phyloP scores from a whole-genome alignment of 2,888 invertebrate genomes.

The Crocallis elinguaria region DNA sequence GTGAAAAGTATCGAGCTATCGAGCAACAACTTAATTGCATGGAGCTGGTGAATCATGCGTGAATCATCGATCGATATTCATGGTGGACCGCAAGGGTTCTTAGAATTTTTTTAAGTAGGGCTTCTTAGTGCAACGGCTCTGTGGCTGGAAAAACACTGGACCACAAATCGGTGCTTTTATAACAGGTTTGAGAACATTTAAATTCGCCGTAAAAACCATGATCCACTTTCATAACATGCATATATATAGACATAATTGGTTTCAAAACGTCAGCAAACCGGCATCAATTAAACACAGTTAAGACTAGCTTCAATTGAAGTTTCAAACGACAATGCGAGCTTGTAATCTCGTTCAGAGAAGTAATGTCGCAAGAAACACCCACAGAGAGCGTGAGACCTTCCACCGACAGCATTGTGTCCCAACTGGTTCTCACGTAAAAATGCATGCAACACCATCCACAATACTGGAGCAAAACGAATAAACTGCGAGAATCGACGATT shows the following conservation, averaged over 20 bases:
- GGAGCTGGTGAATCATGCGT: constrained; percentile 47
- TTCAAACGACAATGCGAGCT: constrained; percentile 47
- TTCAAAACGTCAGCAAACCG: constrained; percentile 41
- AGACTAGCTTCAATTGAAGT: constrained; percentile 45
- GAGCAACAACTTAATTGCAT: constrained; percentile 33
- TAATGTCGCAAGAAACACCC: constrained; percentile 73
- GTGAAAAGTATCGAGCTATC: constrained; percentile 37
- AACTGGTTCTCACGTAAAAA: constrained; percentile 70
- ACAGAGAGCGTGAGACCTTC: constrained; percentile 72
- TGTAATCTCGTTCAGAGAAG: constrained; percentile 47
- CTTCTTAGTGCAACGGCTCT: constrained; percentile 37
- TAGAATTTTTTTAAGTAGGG: constrained; percentile 44
- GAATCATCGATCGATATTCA: constrained; percentile 55
- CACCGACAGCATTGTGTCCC: constrained; percentile 62
- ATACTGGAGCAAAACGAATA: constrained; percentile 65
- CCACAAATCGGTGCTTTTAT: constrained; percentile 23
- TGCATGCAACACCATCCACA: constrained; percentile 58
- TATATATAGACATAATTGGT: constrained; percentile 40
- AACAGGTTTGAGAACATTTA: constrained; percentile 8
- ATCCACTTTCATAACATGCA: constrained; percentile 7
- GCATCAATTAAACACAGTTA: constrained; percentile 47
- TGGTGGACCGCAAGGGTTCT: constrained; percentile 42
- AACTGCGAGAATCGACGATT: constrained; percentile 54
- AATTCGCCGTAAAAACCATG: background rate
- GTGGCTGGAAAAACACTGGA: constrained; percentile 13